Conservation (phyloP, 2,797 vertebrate species). For the Falco peregrinus region DNA sequence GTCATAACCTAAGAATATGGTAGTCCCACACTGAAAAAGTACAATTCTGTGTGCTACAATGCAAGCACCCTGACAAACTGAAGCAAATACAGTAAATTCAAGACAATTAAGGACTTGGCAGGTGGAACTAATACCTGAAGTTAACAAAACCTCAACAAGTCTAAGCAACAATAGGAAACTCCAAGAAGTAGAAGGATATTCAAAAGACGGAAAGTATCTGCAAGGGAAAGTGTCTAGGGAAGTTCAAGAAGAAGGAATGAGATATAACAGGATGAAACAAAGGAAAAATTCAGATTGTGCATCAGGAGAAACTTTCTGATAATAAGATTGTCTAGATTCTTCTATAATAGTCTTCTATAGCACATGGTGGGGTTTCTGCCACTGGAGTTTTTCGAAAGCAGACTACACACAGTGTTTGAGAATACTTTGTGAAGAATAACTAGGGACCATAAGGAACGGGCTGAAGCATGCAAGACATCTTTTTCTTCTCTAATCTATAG, state of each 20-base stretch:
- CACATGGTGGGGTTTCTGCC: not conserved
- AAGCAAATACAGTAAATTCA: slow-evolving; percentile 3
- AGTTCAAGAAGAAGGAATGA: not conserved
- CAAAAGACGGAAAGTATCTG: slow-evolving; percentile 29
- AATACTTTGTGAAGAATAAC: not conserved
- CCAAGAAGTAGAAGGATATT: not conserved
- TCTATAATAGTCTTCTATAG: not conserved
- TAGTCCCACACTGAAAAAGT: not conserved
- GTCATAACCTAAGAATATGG: not conserved
- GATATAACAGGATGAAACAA: not conserved
- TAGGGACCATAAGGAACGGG: not conserved
- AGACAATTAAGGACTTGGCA: not conserved
- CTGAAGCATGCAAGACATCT: not conserved
- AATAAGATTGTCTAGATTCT: not conserved
- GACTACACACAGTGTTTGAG: not conserved
- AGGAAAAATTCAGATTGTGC: not conserved
- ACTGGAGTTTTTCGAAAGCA: not conserved
- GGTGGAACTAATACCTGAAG: not conserved
- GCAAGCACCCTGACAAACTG: not conserved
- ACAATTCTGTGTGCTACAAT: not conserved
- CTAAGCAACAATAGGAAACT: not conserved
- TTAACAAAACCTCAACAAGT: slow-evolving; percentile 35
- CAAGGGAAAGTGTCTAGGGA: not conserved
- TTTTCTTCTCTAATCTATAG: not conserved
- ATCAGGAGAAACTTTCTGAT: not conserved